These are phyloP conservation scores for Camponotus floridanus DNA, from an alignment of 1,140 invertebrate genomes.

Conservation along the genomic window DNA sequence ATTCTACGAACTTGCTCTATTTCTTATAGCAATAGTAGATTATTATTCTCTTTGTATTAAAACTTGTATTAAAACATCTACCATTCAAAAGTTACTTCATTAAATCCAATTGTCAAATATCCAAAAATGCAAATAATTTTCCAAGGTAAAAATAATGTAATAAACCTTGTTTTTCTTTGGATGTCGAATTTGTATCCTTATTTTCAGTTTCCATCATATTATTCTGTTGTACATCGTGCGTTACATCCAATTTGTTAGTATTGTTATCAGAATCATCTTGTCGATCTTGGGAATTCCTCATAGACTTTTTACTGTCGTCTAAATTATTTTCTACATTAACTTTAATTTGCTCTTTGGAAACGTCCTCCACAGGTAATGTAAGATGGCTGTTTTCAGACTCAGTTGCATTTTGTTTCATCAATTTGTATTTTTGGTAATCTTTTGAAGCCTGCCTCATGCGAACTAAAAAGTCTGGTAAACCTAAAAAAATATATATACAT, in stretches of 20 bases:
- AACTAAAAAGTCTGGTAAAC: constrained; percentile 85
- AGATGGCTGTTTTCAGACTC: not conserved
- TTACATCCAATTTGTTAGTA: constrained; percentile 31
- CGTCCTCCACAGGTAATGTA: constrained; percentile 10
- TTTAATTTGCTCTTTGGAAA: constrained; percentile 17
- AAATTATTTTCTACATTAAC: constrained; percentile 19
- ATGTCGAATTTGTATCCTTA: constrained; percentile 62
- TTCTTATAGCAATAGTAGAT: constrained; percentile 33
- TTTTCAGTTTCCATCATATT: constrained; percentile 41
- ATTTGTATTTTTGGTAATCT: constrained; percentile 82
- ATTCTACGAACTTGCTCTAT: constrained; percentile 33
- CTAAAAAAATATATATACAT: constrained; percentile 68
- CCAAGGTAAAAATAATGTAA: constrained; percentile 81
- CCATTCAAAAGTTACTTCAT: constrained; percentile 58
- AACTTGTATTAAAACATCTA: constrained; percentile 63
- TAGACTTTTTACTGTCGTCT: constrained; percentile 14
- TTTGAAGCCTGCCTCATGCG: constrained; percentile 86
- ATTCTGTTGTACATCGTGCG: constrained; percentile 22
- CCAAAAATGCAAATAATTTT: constrained; percentile 81
- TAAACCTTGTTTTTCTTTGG: constrained; percentile 78
- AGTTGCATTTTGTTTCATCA: constrained; percentile 59
- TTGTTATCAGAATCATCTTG: constrained; percentile 1
- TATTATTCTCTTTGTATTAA: constrained; percentile 33
- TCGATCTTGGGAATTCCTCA: constrained; percentile 13
- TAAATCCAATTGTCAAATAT: constrained; percentile 68